Percentiles rank a stretch among this genome's conserved stretches.
These are phyloP conservation scores for Phortica magna DNA, from an alignment of 2,888 invertebrate genomes.

Conservation along the genomic window DNA sequence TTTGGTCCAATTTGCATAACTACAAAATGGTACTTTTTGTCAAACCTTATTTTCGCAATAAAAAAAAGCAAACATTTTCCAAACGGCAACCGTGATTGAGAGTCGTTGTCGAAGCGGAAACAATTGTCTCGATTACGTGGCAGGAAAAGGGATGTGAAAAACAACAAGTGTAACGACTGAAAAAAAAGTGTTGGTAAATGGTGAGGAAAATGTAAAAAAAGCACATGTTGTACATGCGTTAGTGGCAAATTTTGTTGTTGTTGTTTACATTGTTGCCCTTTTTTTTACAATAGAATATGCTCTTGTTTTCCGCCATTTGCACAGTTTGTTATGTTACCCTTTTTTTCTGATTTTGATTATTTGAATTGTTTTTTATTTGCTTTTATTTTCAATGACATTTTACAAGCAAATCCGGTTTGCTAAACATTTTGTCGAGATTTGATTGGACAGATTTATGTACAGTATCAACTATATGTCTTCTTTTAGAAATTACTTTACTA, in stretches of 20 bases:
- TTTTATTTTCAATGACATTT: neutral
- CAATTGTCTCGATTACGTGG: constrained; percentile 69
- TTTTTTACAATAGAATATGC: neutral
- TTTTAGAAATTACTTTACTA: no score
- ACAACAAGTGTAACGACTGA: constrained; percentile 64
- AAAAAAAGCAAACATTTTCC: no score
- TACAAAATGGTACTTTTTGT: no score
- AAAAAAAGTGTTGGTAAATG: constrained; percentile 37
- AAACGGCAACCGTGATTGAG: constrained; percentile 48
- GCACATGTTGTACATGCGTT: constrained; percentile 16
- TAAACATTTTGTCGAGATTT: neutral
- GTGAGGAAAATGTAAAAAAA: neutral
- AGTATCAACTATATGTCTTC: no score
- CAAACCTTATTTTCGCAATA: no score
- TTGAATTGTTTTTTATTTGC: neutral
- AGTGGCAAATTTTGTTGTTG: neutral
- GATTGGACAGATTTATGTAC: neutral
- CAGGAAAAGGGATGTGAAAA: constrained; percentile 35
- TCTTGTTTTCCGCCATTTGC: neutral
- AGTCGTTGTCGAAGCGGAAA: constrained; percentile 67
- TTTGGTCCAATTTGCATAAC: no score
- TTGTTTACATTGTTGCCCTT: neutral
- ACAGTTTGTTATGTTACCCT: neutral
- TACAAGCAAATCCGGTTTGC: constrained; percentile 10
- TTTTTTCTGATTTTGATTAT: neutral